Base-by-base conservation (phyloP, 2,113 vertebrate species). In the Paralichthys olivaceus region DNA sequence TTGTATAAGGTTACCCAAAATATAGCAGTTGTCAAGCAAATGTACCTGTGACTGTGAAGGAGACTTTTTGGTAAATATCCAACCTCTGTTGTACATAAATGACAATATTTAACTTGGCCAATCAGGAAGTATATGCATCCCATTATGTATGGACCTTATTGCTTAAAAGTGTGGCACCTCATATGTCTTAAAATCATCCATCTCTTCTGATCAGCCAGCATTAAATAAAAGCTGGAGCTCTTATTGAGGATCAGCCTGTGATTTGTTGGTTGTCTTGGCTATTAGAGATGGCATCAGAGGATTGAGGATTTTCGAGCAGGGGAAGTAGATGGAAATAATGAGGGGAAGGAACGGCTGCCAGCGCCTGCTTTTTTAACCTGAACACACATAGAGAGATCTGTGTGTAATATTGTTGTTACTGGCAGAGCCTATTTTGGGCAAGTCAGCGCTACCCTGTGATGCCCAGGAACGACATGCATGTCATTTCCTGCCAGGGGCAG, bases 401-500 rank as follows among this genome's bases (percentile, higher is more conserved):
- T 92, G 84, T 80, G 75, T 81, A 77, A 87, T 85, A 72, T 80
- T 92, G 88, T 91, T 94, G 71, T 85, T 91, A 72, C 83, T 94
- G 92, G 93, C 91, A 91, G 13, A 61, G 73, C 32, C 56, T 55
- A 37, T 80, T 91, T 78, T 88, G 80, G 89, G 77, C 84, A 80
- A 89, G 84, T 93, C 93, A 89, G 83, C 77, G 69, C 72, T 73
- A 83, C 72, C 76, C 61, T 53, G 72, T 73, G 81, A 92, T 92
- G 89, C 87, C 89, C 87, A 88, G 71, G 81, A 85, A 90, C 75
- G 88, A 91, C 90, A 92, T 78, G 88, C 70, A 69, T 91, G 90
- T 89, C 83, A 92, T 94, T 94, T 93, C 87, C 91, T 92, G 90
- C 90, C 90, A 87, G 85, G 79, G 62, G 56, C 79, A 80, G 85